A percentile compares a stretch with the other conserved stretches of the same genome.
These are phyloP conservation scores for Arctocebus calabarensis DNA, from an alignment of 2,797 vertebrate genomes.

Conservation along the genomic window DNA sequence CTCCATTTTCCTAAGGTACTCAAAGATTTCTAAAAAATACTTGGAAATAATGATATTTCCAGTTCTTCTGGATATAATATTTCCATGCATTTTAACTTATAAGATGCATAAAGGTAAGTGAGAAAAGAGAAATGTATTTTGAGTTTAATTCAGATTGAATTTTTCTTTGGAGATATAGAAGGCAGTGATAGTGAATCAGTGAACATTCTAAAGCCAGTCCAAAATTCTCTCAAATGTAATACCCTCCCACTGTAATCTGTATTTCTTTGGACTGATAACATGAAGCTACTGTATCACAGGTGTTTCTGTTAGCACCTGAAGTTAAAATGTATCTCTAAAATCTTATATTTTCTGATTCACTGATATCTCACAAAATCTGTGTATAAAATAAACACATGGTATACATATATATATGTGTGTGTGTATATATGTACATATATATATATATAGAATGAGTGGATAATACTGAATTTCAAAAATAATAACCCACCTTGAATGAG, in stretches of 20 bases:
- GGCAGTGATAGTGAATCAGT: not conserved
- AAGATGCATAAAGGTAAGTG: not conserved
- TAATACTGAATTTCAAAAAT: not conserved
- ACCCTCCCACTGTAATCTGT: not conserved
- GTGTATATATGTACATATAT: too few species aligned
- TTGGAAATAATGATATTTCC: too few species aligned
- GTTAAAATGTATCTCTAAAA: not conserved
- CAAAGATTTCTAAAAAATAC: too few species aligned
- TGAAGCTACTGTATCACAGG: not conserved
- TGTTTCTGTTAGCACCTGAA: not conserved
- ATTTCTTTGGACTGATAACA: not conserved
- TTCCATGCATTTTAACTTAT: not conserved
- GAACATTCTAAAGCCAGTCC: not conserved
- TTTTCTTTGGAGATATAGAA: not conserved
- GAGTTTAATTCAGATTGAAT: not conserved
- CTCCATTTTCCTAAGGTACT: too few species aligned
- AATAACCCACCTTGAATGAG: not conserved
- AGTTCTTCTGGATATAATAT: not conserved
- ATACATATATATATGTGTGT: too few species aligned
- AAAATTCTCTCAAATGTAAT: not conserved
- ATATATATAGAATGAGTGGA: too few species aligned
- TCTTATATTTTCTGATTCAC: not conserved
- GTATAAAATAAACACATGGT: not conserved
- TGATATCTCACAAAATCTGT: not conserved
- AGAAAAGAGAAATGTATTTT: not conserved